phyloP scores from a whole-genome alignment of 2,113 vertebrate species.

The Larimichthys polyactis region DNA sequence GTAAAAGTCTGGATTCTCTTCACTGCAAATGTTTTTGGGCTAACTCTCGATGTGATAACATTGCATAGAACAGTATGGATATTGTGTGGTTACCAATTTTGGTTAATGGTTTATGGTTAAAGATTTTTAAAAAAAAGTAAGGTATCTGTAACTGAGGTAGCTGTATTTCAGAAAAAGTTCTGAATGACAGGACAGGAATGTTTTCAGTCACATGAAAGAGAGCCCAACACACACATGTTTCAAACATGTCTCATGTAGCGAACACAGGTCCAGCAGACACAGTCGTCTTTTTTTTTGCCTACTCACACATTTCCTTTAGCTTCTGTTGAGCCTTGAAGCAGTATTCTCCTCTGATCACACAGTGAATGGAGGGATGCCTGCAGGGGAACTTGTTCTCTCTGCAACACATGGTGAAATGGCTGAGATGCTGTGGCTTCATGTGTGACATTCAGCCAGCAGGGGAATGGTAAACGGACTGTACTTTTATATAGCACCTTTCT shows the following conservation, averaged over 20 bases:
- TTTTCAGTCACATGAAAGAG: neutral
- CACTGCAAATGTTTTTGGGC: too few species aligned
- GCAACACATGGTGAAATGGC: neutral
- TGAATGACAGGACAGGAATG: too few species aligned
- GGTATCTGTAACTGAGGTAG: too few species aligned
- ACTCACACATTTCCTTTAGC: neutral
- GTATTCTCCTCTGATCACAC: neutral
- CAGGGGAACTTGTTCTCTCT: neutral
- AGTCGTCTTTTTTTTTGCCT: neutral
- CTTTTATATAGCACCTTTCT: too few species aligned
- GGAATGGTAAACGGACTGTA: too few species aligned
- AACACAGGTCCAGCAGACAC: neutral
- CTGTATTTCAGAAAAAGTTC: too few species aligned
- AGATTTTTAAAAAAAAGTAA: too few species aligned
- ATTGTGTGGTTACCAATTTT: too few species aligned
- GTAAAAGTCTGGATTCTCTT: too few species aligned
- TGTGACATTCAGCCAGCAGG: neutral
- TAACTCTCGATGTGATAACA: too few species aligned
- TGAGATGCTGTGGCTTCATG: neutral
- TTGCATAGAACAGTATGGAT: too few species aligned
- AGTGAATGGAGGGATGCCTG: neutral
- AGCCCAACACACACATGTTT: neutral
- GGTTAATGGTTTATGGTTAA: too few species aligned
- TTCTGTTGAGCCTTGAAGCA: constrained; percentile 1
- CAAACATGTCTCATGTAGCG: neutral